Evolutionary conservation across 2,888 invertebrate genomes (phyloP), one percentile per base, ranked within the genome.

Genomic region (Sarcophaga carnaria): DNA sequence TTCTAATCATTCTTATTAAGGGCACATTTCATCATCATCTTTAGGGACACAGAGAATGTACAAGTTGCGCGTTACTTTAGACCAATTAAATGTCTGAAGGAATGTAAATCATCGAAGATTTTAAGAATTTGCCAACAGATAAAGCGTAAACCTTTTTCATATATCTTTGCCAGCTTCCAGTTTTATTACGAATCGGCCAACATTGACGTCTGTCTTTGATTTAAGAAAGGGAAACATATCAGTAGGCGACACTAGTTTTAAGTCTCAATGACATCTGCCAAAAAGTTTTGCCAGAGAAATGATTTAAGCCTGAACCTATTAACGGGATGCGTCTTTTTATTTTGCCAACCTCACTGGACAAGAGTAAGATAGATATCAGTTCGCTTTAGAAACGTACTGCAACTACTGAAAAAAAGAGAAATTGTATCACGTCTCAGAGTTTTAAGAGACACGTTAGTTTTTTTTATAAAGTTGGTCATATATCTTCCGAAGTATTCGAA

Each of bases 351-450:
- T 66, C 76, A 80, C 80, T 76, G 84, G 71, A 80, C 54, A 62
- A 59, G 37, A 84, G 76, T 76, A 71, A 84, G 62, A 63, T 76
- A 84, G 67, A 63, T 78, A 87, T 84, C 87, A 87, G 81, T 84
- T 81, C 81, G 84, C 87, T 84, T 79, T 79, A 60, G 79, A 86
- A 87, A 81, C 87, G 80, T 74, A 80, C 79, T 80, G 79, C 84
- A 79, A 75, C 60, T 86, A 87, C 87, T 87, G 87, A 87, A 87
- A 87, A 87, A 87, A 75, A 87, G 75, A 87, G 78, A 87, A 87
- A 87, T 81, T 84, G 84, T 87, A 70, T 75, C 87, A 84, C 78
- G 84, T 77, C 87, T 82, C 78, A 66, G 59, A 64, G 54, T 77
- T 47, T 59, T 59, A 67, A 76, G 81, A 85, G 79, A 85, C 81